Evolutionary conservation across 2,888 invertebrate genomes (phyloP), one percentile per base, ranked within the genome.

Genomic region (Cataglyphis livida): DNA sequence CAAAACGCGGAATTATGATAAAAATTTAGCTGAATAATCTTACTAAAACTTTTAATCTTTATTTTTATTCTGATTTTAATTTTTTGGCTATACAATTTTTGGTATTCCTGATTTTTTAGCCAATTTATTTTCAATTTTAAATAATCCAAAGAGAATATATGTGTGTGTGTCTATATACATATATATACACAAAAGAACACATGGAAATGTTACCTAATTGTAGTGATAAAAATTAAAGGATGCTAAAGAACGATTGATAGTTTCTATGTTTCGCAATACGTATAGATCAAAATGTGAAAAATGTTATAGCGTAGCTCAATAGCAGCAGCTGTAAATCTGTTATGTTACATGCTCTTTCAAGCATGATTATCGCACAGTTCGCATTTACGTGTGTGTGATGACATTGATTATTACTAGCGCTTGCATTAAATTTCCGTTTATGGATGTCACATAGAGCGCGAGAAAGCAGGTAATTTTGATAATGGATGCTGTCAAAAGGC

Each of bases 391-490:
- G 41, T 41, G 44, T 28, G 54, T 41, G 44, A 51, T 84, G 83
- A 85, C 65, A 82, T 83, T 76, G 68, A 79, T 70, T 82, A 85
- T 88, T 84, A 85, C 82, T 83, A 79, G 79, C 35, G 85, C 83
- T 74, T 62, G 62, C 38, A 65, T 70, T 85, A 88, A 85, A 88
- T 89, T 85, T 86, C 81, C 85, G 84, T 83, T 88, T 88, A 66
- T 59, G 78, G 57, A 81, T 64, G 78, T 73, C 28, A 82, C 68
- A 84, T 68, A 65, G 38, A 48, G 61, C 44, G 41, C 66, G 82
- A 85, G 68, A 85, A 86, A 61, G 54, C 68, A 76, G 79, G 82
- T 79, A 84, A 85, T 83, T 76, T 82, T 57, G 64, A 81, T 86
- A 85, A 85, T 86, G 83, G 51, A 76, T 73, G 65, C 44, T 35